These are phyloP conservation scores for Spea hammondii DNA, from an alignment of 2,797 vertebrate genomes.

Conservation along the genomic window DNA sequence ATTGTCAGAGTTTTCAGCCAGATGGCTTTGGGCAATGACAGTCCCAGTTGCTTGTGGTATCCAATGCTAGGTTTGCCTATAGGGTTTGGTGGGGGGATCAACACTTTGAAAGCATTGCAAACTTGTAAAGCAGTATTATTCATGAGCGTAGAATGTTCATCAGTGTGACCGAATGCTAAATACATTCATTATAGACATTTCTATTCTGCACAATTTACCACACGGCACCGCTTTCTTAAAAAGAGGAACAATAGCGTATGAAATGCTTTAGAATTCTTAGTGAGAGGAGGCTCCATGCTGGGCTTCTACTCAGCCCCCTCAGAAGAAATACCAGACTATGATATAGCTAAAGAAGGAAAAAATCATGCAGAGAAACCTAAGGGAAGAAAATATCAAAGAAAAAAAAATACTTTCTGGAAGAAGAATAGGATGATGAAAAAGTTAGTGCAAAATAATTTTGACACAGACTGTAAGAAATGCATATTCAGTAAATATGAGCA, in stretches of 20 bases:
- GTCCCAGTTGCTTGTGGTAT: constrained; percentile 76
- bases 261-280: constrained; percentile 74
- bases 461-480: constrained; percentile 32
- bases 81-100: constrained; percentile 71
- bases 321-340: constrained; percentile 60
- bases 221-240: constrained; percentile 76
- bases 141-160: constrained; percentile 82
- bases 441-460: constrained; percentile 9
- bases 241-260: constrained; percentile 71
- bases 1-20: constrained; percentile 77
- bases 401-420: neutral
- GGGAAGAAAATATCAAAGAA: constrained; percentile 23
- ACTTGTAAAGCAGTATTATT: constrained; percentile 81
- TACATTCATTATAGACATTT: constrained; percentile 87
- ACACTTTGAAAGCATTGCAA: constrained; percentile 69
- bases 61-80: constrained; percentile 71
- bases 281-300: constrained; percentile 62
- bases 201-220: constrained; percentile 85
- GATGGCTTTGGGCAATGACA: constrained; percentile 82
- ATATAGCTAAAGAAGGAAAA: constrained; percentile 57
- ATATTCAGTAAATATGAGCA: constrained; percentile 1
- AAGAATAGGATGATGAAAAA: constrained; percentile 23
- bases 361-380: constrained; percentile 37
- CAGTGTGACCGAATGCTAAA: constrained; percentile 84
- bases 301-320: constrained; percentile 59